Conservation (phyloP, 2,888 invertebrate species). For the Cancer borealis region DNA sequence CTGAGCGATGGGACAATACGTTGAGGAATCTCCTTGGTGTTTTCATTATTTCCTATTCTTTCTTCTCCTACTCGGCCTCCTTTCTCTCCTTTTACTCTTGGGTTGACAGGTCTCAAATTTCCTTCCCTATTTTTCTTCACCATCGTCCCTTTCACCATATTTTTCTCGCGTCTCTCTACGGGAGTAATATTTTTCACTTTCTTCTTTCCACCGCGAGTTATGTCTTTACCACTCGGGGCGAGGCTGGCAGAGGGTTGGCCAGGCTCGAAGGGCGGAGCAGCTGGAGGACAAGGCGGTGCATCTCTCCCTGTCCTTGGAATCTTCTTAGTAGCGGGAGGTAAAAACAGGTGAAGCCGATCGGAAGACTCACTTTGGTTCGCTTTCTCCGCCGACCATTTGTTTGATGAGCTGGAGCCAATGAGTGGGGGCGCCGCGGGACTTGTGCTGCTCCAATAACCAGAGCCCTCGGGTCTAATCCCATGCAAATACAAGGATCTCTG, state of each 20-base stretch:
- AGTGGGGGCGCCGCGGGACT: not conserved
- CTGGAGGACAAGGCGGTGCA: not conserved
- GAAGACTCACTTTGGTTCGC: not conserved
- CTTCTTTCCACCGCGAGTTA: not conserved
- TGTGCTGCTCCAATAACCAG: not conserved
- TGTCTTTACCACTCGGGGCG: not conserved
- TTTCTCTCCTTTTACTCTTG: not conserved
- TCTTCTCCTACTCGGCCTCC: not conserved
- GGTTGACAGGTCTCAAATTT: conserved; percentile 22
- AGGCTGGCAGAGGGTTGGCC: not conserved
- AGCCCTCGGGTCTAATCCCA: not conserved
- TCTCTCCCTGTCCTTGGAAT: not conserved
- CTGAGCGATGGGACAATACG: not conserved
- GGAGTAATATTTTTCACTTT: not conserved
- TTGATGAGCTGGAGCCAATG: not conserved
- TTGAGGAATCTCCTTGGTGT: not conserved
- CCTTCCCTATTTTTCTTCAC: conserved; percentile 4
- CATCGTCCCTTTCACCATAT: conserved; percentile 35
- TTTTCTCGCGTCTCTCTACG: conserved; percentile 17
- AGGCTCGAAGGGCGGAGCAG: not conserved
- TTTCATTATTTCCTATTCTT: not conserved
- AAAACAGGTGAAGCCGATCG: not conserved
- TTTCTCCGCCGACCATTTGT: not conserved
- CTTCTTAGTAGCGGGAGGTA: not conserved
- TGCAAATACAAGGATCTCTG: not conserved